Base-by-base conservation (phyloP, 2,113 vertebrate species). In the Phylloscopus whistleri region DNA sequence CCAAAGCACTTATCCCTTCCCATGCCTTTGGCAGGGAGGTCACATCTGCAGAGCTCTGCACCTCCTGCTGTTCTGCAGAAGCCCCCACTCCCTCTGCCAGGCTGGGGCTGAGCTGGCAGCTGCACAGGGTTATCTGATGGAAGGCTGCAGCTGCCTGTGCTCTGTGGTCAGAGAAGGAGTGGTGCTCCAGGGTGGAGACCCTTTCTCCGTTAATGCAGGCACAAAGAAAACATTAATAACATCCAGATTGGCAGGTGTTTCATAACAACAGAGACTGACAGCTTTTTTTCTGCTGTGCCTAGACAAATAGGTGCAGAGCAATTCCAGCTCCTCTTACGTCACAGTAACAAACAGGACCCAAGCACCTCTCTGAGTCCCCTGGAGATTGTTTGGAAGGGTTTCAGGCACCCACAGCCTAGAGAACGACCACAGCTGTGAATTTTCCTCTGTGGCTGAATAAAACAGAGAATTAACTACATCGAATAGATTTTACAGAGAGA, bases 81-180 rank as follows among this genome's bases (percentile, higher is more conserved):
- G 56, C 27, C 43, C n/a, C 46, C 10, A 0, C 9, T 74, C 44
- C 53, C 76, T 22, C 27, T 13, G 26, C 56, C 63, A 52, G 73
- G 1, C 23, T 10, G 35, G 52, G 75, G 69, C 89, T 81, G 55
- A 63, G 52, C 64, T 93, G 81, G 73, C 67, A 74, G 41, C 44
- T 8, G 33, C 68, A 2, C 48, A 0, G 6, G 20, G 30, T 69
- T 91, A 87, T 90, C 87, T 90, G 1, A 0, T 0, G n/a, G 8
- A 26, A 84, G 63, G 55, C 69, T 31, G 44, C 0, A 0, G 35
- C 17, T 59, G 31, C 68, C 60, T 77, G 43, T 4, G 44, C 76
- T 74, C 87, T 93, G 94, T 95, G 92, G 33, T 46, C 89, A 92
- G 39, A 96, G 74, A 59, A 91, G 95, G 95, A 43, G 94, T 93